A percentile compares a stretch with the other conserved stretches of the same genome.
Evolutionary conservation across 2,888 invertebrate species (phyloP).

Genomic region (Philonicus albiceps): DNA sequence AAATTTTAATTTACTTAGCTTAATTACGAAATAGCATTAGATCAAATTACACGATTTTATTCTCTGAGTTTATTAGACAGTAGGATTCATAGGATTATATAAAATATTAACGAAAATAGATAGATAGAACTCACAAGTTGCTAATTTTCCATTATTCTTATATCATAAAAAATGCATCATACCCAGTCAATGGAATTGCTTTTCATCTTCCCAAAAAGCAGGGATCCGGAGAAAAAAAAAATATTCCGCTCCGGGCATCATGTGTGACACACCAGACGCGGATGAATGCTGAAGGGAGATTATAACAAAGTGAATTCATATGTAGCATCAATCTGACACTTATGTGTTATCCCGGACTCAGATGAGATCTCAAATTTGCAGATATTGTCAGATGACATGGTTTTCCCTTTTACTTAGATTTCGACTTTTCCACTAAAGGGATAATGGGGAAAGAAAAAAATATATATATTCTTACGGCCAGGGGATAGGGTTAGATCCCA

Average conservation of each 20-base stretch:
- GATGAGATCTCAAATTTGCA: conserved; percentile 47
- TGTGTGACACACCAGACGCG: conserved; percentile 22
- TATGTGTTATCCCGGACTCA: conserved; percentile 44
- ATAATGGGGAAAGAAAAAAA: neutral
- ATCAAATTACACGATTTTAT: no score
- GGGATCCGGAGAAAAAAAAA: neutral
- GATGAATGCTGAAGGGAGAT: conserved; percentile 46
- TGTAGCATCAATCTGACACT: conserved; percentile 49
- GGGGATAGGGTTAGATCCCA: neutral
- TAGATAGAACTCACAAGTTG: neutral
- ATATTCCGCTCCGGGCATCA: neutral
- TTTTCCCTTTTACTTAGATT: conserved; percentile 48
- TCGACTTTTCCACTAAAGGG: neutral
- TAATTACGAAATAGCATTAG: neutral
- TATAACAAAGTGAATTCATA: conserved; percentile 51
- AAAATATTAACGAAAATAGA: neutral
- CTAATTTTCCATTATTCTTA: neutral
- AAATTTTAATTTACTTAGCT: neutral
- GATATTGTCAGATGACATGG: conserved; percentile 51
- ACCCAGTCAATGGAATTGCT: neutral
- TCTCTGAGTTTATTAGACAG: neutral
- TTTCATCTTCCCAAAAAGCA: neutral
- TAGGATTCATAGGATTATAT: no score
- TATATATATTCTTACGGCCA: neutral
- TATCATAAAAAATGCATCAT: conserved; percentile 1